Evolutionary conservation across 1,140 invertebrate genomes (phyloP), one percentile per base, ranked within the genome.

Genomic region (Pseudomyrmex cubaensis): DNA sequence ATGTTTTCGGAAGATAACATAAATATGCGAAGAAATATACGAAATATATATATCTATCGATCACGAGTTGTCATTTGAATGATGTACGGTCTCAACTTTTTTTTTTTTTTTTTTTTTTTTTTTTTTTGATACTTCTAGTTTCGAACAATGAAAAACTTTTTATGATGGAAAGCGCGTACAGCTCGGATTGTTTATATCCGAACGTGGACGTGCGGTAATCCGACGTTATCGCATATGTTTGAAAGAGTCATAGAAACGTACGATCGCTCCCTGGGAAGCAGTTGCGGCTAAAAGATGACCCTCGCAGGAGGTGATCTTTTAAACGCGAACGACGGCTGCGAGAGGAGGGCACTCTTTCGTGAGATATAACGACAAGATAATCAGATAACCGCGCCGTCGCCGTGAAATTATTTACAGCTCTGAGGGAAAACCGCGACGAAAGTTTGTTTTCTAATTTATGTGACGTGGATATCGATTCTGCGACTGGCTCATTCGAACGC

Each of bases 271-370:
- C 87, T 44, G 59, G 87, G 44, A 87, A 35, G 72, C 70, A 35
- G 86, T 87, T 80, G 63, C 48, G 54, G 48, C 59, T 61, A 67
- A 87, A 62, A 61, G 84, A 88, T 78, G 75, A 56, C 64, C 64
- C 86, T 82, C 82, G 10, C 15, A 76, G 86, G 87, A 76, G 69
- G 73, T 63, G 85, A 86, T 89, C 67, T 22, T 87, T 89, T 87
- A 89, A 84, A 86, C 73, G 85, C 35, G 64, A 61, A 88, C 77
- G 70, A 61, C 50, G 35, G 52, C 17, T 50, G 22, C 48, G 35
- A 67, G 59, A 25, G 48, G 50, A 7, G 35, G 5, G 0, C 2
- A 25, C 25, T 25, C 35, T 62, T 67, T 17, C 50, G 70, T 56
- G 56, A 85, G 64, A 82, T 67, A 82, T 62, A 82, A 62, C 61